These are phyloP conservation scores for Carassius carassius DNA, from an alignment of 2,113 vertebrate genomes.

Conservation along the genomic window DNA sequence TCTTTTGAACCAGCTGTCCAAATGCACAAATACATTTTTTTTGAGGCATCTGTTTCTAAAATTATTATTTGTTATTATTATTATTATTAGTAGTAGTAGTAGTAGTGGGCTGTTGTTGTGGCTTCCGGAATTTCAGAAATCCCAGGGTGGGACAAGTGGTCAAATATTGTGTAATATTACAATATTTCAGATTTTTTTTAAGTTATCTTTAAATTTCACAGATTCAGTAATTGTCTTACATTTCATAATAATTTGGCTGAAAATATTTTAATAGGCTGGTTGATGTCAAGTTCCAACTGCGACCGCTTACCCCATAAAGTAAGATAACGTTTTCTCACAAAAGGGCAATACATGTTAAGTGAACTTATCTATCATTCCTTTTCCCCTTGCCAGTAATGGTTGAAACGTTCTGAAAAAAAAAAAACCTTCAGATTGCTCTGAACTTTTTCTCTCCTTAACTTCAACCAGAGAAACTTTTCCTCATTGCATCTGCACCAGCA, in stretches of 20 bases:
- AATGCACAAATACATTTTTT: too few relatives aligned
- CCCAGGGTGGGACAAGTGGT: too few relatives aligned
- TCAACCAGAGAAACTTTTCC: conserved; percentile 1
- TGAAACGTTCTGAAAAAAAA: neutral
- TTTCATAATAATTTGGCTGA: neutral
- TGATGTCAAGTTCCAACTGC: neutral
- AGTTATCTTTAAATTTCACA: neutral
- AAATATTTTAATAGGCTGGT: neutral
- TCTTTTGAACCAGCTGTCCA: too few relatives aligned
- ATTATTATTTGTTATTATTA: too few relatives aligned
- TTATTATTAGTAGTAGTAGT: too few relatives aligned
- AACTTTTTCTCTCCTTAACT: neutral
- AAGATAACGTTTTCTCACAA: too few relatives aligned
- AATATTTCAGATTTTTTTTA: neutral
- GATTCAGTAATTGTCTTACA: neutral
- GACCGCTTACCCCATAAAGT: neutral
- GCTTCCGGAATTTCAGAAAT: too few relatives aligned
- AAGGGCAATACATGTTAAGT: neutral
- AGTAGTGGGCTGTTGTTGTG: too few relatives aligned
- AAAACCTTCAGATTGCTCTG: neutral
- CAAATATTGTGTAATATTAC: too few relatives aligned
- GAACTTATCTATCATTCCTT: neutral
- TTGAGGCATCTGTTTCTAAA: too few relatives aligned
- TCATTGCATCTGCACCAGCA: neutral
- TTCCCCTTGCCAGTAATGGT: neutral